Evolutionary conservation across 2,888 invertebrate genomes (phyloP).

Genomic region (Pammene aurita): DNA sequence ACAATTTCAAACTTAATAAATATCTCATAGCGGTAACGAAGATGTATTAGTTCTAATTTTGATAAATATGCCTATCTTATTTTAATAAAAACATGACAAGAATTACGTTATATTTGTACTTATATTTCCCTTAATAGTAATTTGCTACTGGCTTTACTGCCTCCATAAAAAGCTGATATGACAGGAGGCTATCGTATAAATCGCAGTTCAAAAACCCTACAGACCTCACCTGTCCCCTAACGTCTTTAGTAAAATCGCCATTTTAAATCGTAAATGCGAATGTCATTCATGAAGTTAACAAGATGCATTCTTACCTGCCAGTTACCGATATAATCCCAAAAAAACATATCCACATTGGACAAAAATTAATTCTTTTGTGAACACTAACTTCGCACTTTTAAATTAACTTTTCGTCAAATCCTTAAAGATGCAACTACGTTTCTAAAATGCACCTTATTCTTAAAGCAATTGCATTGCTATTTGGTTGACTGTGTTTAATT

Average conservation of each 20-base stretch:
- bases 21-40: too few relatives aligned
- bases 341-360: conserved; percentile 63
- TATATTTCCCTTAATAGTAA: background rate
- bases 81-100: background rate
- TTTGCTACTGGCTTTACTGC: conserved; percentile 4
- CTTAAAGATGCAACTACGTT: conserved; percentile 31
- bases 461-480: conserved; percentile 48
- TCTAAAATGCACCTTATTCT: conserved; percentile 51
- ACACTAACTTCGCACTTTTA: conserved; percentile 70
- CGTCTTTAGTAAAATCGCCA: conserved; percentile 11
- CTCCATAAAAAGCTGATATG: background rate
- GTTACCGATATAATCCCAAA: conserved; percentile 66
- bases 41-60: too few relatives aligned
- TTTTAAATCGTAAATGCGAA: conserved; percentile 47
- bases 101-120: background rate
- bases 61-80: background rate
- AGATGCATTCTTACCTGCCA: conserved; percentile 60
- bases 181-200: background rate
- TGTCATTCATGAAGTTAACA: conserved; percentile 75
- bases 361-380: conserved; percentile 75
- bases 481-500: conserved; percentile 54
- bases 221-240: conserved; percentile 13
- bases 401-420: conserved; percentile 74
- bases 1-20: too few relatives aligned
- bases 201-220: conserved; percentile 23